phyloP scores from a whole-genome alignment of 1,140 invertebrate species.

The Coelopa frigida region DNA sequence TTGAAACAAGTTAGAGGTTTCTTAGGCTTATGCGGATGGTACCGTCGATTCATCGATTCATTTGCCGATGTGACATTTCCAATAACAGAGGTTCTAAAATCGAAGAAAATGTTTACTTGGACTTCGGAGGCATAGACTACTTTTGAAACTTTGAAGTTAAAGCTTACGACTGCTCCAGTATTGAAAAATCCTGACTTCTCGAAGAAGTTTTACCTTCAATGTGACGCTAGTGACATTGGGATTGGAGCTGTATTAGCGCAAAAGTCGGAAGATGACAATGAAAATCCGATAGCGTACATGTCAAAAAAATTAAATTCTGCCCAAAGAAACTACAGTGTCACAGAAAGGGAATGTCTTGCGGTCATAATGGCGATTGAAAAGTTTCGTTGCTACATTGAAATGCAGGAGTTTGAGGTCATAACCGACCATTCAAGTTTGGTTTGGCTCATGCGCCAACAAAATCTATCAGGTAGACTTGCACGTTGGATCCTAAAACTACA shows the following conservation, averaged over 20 bases:
- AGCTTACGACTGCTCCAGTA: neutral
- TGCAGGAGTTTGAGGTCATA: slow-evolving; percentile 37
- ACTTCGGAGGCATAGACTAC: neutral
- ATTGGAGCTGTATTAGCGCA: slow-evolving; percentile 38
- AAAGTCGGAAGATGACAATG: slow-evolving; percentile 14
- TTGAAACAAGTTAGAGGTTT: slow-evolving; percentile 14
- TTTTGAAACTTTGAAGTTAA: slow-evolving; percentile 1
- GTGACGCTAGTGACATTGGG: slow-evolving; percentile 35
- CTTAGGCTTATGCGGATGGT: slow-evolving; percentile 15
- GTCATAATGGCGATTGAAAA: slow-evolving; percentile 41
- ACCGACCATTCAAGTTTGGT: slow-evolving; percentile 23
- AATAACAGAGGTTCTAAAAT: slow-evolving; percentile 11
- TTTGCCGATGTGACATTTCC: slow-evolving; percentile 10
- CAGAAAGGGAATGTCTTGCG: slow-evolving; percentile 44
- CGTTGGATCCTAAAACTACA: slow-evolving; percentile 28
- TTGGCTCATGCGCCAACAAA: slow-evolving; percentile 34
- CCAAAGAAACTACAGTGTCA: too few relatives aligned
- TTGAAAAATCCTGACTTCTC: slow-evolving; percentile 38
- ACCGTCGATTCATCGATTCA: slow-evolving; percentile 15
- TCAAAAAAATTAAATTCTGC: slow-evolving; percentile 22
- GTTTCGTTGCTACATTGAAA: slow-evolving; percentile 43
- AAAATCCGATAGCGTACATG: slow-evolving; percentile 30
- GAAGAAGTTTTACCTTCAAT: too few relatives aligned
- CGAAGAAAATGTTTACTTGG: slow-evolving; percentile 8
- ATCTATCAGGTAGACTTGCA: slow-evolving; percentile 29